phyloP scores from a whole-genome alignment of 2,888 invertebrate species.

The Dasysyrphus tricinctus region DNA sequence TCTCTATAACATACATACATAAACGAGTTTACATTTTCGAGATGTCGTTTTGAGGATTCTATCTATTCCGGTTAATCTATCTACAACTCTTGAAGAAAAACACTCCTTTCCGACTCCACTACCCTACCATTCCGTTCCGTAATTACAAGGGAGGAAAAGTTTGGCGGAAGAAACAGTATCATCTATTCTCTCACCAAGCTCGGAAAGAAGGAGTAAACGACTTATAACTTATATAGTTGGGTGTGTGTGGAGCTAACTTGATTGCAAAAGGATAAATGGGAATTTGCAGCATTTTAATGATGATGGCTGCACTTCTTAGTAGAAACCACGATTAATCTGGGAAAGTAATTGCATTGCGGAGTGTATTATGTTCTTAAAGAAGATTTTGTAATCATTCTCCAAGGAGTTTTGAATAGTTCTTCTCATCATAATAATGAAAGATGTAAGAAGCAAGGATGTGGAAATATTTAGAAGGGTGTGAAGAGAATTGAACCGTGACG shows the following conservation, averaged over 20 bases:
- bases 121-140: conserved; percentile 39
- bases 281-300: conserved; percentile 65
- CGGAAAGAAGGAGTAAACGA: conserved; percentile 32
- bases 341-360: conserved; percentile 61
- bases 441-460: conserved; percentile 2
- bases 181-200: not conserved
- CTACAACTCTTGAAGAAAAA: conserved; percentile 47
- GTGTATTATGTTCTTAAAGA: conserved; percentile 37
- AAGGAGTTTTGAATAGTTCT: conserved; percentile 11
- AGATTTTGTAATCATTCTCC: conserved; percentile 37
- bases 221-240: conserved; percentile 15
- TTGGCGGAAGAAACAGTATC: not conserved
- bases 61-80: conserved; percentile 72
- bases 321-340: conserved; percentile 50
- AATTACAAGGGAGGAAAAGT: conserved; percentile 51
- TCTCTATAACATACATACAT: not conserved
- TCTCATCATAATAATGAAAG: conserved; percentile 17
- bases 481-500: conserved; percentile 10
- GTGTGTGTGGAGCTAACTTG: conserved; percentile 49
- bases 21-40: conserved; percentile 49
- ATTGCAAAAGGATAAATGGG: conserved; percentile 65
- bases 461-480: conserved; percentile 26
- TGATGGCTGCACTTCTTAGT: conserved; percentile 59
- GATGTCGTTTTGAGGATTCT: conserved; percentile 43
- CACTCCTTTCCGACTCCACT: not conserved